Conservation (phyloP, 1,140 invertebrate genomes). For the Triops cancriformis region DNA sequence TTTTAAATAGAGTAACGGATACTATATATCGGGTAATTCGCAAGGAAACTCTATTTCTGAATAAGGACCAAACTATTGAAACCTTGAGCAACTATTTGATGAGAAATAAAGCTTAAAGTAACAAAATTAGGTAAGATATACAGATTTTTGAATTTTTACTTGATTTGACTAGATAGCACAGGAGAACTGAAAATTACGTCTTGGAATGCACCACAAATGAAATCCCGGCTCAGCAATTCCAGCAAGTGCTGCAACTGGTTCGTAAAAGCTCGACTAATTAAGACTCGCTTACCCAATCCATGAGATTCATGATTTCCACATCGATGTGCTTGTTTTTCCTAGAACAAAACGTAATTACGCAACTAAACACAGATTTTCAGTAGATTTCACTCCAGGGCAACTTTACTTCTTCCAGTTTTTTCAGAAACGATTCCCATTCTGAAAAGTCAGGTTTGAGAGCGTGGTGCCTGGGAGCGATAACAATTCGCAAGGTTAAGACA, state of each 20-base stretch:
- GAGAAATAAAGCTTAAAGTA: conserved; percentile 34
- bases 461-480: neutral
- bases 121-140: conserved; percentile 27
- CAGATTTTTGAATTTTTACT: conserved; percentile 37
- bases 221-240: conserved; percentile 68
- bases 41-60: no score
- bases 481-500: neutral
- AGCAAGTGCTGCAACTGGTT: conserved; percentile 70
- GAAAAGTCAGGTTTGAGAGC: neutral
- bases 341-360: no score
- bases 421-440: neutral
- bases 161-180: conserved; percentile 40
- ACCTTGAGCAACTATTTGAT: no score
- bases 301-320: neutral
- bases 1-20: no score
- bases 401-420: neutral
- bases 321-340: neutral
- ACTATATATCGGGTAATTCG: no score
- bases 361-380: no score
- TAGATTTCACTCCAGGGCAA: no score
- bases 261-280: conserved; percentile 72
- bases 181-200: conserved; percentile 52
- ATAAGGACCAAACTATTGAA: no score
- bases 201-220: conserved; percentile 63
- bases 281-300: conserved; percentile 42